These are phyloP conservation scores for Eupithecia vulgata DNA, from an alignment of 2,888 invertebrate genomes.

Conservation along the genomic window DNA sequence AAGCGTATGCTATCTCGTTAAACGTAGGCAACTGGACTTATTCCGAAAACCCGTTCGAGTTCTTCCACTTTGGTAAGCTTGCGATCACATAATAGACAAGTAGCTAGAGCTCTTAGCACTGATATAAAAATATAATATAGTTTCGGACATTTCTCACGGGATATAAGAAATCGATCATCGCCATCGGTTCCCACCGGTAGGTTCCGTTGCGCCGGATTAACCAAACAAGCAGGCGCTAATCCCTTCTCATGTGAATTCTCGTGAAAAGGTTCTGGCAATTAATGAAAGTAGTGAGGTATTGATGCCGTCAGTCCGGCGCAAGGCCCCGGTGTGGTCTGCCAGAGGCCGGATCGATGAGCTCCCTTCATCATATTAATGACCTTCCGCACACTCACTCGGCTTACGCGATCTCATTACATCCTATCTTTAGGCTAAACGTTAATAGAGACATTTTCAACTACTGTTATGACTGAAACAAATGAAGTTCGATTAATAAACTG, in stretches of 20 bases:
- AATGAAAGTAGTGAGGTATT: slow-evolving; percentile 59
- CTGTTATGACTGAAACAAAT: slow-evolving; percentile 68
- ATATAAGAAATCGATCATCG: slow-evolving; percentile 55
- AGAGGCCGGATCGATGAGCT: slow-evolving; percentile 63
- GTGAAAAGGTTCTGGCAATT: slow-evolving; percentile 70
- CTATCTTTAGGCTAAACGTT: slow-evolving; percentile 81
- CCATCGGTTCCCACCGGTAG: slow-evolving; percentile 60
- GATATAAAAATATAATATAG: slow-evolving; percentile 41
- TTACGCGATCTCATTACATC: slow-evolving; percentile 81
- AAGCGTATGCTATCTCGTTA: slow-evolving; percentile 37
- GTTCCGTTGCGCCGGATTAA: slow-evolving; percentile 67
- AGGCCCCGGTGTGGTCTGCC: slow-evolving; percentile 68
- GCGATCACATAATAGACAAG: slow-evolving; percentile 36
- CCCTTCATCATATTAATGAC: slow-evolving; percentile 80
- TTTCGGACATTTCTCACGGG: slow-evolving; percentile 47
- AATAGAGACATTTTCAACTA: slow-evolving; percentile 81
- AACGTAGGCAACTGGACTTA: slow-evolving; percentile 30
- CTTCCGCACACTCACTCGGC: slow-evolving; percentile 74
- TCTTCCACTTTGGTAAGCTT: slow-evolving; percentile 24
- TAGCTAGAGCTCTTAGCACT: slow-evolving; percentile 44
- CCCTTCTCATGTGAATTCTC: slow-evolving; percentile 73
- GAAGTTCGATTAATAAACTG: slow-evolving; percentile 64
- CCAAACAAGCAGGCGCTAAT: slow-evolving; percentile 74
- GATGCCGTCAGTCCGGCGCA: slow-evolving; percentile 52
- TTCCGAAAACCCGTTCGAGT: slow-evolving; percentile 34